A percentile compares a stretch with the other conserved stretches of the same genome.
These are phyloP conservation scores for Magallana gigas DNA, from an alignment of 1,140 invertebrate species.

Conservation along the genomic window DNA sequence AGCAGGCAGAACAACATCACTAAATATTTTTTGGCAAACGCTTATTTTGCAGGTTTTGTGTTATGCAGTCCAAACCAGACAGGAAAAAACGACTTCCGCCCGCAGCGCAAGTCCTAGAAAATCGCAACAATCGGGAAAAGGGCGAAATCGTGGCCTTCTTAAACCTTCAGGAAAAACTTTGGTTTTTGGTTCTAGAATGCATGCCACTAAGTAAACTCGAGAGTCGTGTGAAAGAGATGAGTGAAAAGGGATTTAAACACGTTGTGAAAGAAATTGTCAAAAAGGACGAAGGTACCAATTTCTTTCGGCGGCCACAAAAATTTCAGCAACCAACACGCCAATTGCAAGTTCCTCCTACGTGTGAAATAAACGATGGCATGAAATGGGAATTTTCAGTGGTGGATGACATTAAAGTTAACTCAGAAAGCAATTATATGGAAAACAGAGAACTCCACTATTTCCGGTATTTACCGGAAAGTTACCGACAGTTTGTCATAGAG, in stretches of 20 bases:
- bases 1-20: too few species aligned
- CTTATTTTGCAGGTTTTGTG: constrained; percentile 70
- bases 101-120: constrained; percentile 69
- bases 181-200: constrained; percentile 71
- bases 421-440: constrained; percentile 64
- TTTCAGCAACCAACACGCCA: constrained; percentile 29
- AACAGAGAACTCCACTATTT: constrained; percentile 70
- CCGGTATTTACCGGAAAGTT: constrained; percentile 70
- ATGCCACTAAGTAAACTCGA: constrained; percentile 58
- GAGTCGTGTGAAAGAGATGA: constrained; percentile 54
- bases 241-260: constrained; percentile 60
- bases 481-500: constrained; percentile 69
- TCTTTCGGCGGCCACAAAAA: constrained; percentile 45
- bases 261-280: constrained; percentile 59
- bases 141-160: constrained; percentile 74
- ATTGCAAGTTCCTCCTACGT: constrained; percentile 36
- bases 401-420: constrained; percentile 67
- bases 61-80: constrained; percentile 70
- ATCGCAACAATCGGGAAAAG: constrained; percentile 63
- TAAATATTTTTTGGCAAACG: too few species aligned
- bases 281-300: constrained; percentile 56
- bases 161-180: constrained; percentile 72
- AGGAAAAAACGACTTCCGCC: constrained; percentile 68
- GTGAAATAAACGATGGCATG: constrained; percentile 73
- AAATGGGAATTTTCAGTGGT: constrained; percentile 66